These are phyloP conservation scores for Cecidostiba fungosa DNA, from an alignment of 2,888 invertebrate genomes.

Conservation along the genomic window DNA sequence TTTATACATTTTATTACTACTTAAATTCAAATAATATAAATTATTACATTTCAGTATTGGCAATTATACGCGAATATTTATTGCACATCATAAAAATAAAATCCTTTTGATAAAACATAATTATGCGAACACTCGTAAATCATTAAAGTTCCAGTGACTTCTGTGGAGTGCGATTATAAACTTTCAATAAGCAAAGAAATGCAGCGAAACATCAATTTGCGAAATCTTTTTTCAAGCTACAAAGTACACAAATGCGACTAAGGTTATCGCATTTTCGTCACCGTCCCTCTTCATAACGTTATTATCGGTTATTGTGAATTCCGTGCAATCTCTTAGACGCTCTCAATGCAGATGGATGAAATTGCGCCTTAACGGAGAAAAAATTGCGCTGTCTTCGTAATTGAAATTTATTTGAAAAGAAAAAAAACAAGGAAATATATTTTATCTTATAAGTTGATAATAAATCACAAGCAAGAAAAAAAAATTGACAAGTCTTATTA, in stretches of 20 bases:
- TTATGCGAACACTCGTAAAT: neutral
- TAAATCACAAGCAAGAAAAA: constrained; percentile 21
- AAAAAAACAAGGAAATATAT: neutral
- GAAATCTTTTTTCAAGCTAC: neutral
- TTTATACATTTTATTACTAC: too few relatives aligned
- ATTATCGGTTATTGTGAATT: neutral
- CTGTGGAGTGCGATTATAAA: neutral
- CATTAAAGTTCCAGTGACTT: neutral
- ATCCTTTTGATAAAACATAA: neutral
- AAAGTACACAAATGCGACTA: neutral
- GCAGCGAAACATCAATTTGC: neutral
- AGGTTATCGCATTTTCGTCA: neutral
- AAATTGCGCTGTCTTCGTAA: neutral
- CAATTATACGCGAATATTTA: too few relatives aligned
- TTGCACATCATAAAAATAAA: too few relatives aligned
- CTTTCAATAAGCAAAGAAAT: neutral
- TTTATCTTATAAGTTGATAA: neutral
- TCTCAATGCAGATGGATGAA: constrained; percentile 18
- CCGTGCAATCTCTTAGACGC: neutral
- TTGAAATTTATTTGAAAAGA: constrained; percentile 14
- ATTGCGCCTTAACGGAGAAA: constrained; percentile 21
- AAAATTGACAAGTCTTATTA: neutral
- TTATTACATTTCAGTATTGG: too few relatives aligned
- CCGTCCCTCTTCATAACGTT: neutral
- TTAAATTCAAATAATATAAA: too few relatives aligned